These are phyloP conservation scores for Sebastes itinus DNA, from an alignment of 2,797 vertebrate species.

Conservation along the genomic window DNA sequence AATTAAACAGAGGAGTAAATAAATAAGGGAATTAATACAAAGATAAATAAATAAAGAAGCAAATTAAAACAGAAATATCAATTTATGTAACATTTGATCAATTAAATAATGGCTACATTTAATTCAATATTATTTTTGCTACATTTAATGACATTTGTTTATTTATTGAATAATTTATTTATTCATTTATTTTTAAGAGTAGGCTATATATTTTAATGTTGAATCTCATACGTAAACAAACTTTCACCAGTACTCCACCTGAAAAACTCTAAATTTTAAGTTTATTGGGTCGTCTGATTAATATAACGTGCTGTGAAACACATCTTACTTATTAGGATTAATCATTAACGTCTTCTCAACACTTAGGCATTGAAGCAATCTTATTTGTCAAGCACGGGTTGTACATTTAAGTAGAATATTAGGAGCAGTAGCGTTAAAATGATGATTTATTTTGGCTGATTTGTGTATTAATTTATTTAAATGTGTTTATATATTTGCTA, in stretches of 20 bases:
- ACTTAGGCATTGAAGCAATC: background rate
- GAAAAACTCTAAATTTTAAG: background rate
- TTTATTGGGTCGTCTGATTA: background rate
- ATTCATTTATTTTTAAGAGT: too few species aligned
- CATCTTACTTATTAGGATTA: accelerated
- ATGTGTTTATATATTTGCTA: background rate
- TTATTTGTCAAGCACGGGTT: background rate
- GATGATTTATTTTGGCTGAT: background rate
- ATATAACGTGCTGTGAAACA: background rate
- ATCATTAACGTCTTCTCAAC: background rate
- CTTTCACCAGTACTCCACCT: background rate
- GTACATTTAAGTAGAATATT: background rate
- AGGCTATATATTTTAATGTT: background rate
- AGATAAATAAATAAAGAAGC: too few species aligned
- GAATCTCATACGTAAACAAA: background rate
- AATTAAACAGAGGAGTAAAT: too few species aligned
- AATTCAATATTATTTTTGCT: too few species aligned
- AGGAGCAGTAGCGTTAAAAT: background rate
- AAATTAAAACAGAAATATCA: too few species aligned
- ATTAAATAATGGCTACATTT: too few species aligned
- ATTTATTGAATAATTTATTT: too few species aligned
- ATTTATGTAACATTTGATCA: too few species aligned
- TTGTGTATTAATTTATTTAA: background rate
- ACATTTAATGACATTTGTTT: too few species aligned
- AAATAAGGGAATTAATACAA: too few species aligned